Evolutionary conservation across 2,888 invertebrate genomes (phyloP), one percentile per base, ranked within the genome.

Genomic region (Heliconius sara): DNA sequence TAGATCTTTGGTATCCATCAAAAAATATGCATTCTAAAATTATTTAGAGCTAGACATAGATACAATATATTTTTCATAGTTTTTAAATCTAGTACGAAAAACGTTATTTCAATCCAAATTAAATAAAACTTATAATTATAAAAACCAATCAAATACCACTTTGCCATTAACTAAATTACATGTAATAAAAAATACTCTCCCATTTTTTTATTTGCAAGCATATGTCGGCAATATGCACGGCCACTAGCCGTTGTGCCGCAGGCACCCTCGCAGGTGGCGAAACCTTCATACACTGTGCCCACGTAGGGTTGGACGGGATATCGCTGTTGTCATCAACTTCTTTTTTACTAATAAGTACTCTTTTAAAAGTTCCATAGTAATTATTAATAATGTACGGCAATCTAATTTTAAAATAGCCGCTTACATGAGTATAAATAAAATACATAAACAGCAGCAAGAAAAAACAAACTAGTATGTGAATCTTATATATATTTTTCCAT

Each of bases 241-340:
- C 78, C 71, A 70, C 60, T 77, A 83, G 83, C 89, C 91, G 91
- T 91, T 91, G 87, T 83, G 92, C 93, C 91, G 79, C 84, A 84
- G 89, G 92, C 91, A 80, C 83, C 84, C 85, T 79, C 83, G 83
- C 88, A 75, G 74, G 74, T 75, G 74, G 74, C 65, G 74, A 75
- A 43, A 75, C 60, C 74, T 43, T 34, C 73, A 60, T 57, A 60
- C 93, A 92, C 68, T 39, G 68, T 68, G 39, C 68, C 43, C 92
- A 92, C 93, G 92, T 87, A 91, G 63, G 74, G 74, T 65, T 75
- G 74, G 74, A 65, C 39, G 63, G 34, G 22, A 84, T 83, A 73
- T 47, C 39, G 39, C 39, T 52, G 52, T 84, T 84, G 82, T 74
- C 63, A 75, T 43, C 72, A 52, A 57, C 22, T 60, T 75, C 2